Evolutionary conservation across 2,113 vertebrate species (phyloP), one percentile per base, ranked within the genome.

Genomic region (Cygnus buccinator): DNA sequence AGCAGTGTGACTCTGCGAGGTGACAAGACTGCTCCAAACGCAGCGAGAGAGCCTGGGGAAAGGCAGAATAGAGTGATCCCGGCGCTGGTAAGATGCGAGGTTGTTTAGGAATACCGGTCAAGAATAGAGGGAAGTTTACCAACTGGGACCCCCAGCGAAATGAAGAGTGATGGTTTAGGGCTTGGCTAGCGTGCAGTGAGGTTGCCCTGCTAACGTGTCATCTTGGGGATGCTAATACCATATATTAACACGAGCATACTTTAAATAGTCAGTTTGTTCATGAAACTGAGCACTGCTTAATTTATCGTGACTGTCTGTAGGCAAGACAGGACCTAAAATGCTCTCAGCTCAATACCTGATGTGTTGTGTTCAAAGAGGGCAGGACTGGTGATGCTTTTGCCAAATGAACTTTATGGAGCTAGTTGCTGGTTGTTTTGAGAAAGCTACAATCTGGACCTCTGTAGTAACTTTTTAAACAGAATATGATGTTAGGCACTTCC

Each of bases 321-420:
- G 73, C 33, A 67, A 87, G 80, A 33, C 35, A 61, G 62, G 16
- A 61, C 85, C 79, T 83, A 35, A 90, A 91, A 46, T 63, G 63
- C 68, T 90, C 70, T 76, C 57, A 35, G 20, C 6, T 70, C 62
- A 61, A 41, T 58, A n/a, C 84, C n/a, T 76, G 73, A 59, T 78
- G 74, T 0, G 3, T 66, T 92, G 54, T 57, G 37, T 79, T 83
- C 57, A 70, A 54, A 78, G 50, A 81, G 77, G 79, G 59, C 7
- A 44, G 46, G 65, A 86, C 43, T 81, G 85, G 65, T 59, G 66
- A 21, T 58, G 84, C 31, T 28, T 82, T 26, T 83, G 55, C 31
- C 74, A 87, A 33, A 82, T 92, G 9, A 82, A 76, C 77, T 66
- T 88, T 39, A 25, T 57, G 57, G 46, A 93, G 43, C 85, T 92